Base-by-base conservation (phyloP, 2,797 vertebrate genomes). In the Gorsachius magnificus region DNA sequence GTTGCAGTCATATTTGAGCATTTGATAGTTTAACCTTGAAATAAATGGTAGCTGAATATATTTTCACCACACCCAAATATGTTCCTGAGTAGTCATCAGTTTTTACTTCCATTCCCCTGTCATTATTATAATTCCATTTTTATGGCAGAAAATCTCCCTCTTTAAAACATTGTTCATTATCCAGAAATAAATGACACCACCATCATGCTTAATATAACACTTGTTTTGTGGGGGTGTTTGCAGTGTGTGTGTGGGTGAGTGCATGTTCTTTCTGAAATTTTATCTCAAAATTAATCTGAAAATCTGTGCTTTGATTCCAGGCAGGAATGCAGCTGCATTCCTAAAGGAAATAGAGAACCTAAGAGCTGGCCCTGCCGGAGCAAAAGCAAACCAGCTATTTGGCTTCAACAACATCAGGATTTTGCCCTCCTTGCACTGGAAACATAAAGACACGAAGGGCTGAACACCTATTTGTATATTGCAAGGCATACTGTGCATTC, bases 11-110 rank as follows among this genome's bases (percentile, higher is more conserved):
- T 63, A 87, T 91, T 79, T 72, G 74, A 95, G 76, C 46, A 66
- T 90, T 93, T 83, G 58, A 41, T 93, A 83, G 57, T 65, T 96
- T 94, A 96, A 96, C 88, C 90, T 97, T 95, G 83, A 88, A 87
- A 78, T 79, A 86, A 94, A 95, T 88, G 53, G 48, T 71, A 85
- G 46, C 26, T 78, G 33, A 64, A 83, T 70, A 33, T 61, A 65
- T 83, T 85, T 90, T 71, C 83, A 87, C 69, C 84, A 93, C 87
- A 94, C 75, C 69, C 87, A 96, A 83, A 83, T 76, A 54, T 56
- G 36, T 58, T 90, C 50, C 69, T 72, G 28, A 79, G 33, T 87
- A 90, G 53, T 86, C 56, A 66, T 83, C 18, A 28, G 4, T 90
- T 93, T 94, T 81, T 79, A 38, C 15, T 80, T 91, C 71, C 54